Evolutionary conservation across 2,797 vertebrate species (phyloP), one percentile per base, ranked within the genome.

Genomic region (Gila robusta): DNA sequence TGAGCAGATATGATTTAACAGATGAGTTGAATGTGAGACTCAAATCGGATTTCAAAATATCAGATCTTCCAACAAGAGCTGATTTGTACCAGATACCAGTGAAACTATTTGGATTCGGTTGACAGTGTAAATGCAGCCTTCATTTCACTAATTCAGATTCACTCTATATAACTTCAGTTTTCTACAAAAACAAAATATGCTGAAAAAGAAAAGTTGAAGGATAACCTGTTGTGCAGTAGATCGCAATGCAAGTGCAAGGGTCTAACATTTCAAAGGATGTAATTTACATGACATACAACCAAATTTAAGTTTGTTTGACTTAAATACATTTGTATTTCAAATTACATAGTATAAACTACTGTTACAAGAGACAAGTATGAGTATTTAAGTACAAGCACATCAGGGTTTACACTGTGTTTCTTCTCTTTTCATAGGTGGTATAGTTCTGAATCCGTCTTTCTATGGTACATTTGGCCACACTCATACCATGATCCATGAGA

Each of bases 401-500:
- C 14, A 79, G 37, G 14, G 37, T 41, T 79, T 44, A 62, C n/a
- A 28, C 23, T 62, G 35, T 62, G 69, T 72, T 32, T 23, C 1
- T 70, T 10, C 47, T 37, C 49, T 62, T 74, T 81, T 52, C 47
- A 28, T 69, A 97, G 97, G 97, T 59, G 97, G 97, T 49, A 98
- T 99, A 52, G 98, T 99, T 88, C 94, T 99, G 91, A 99, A 99
- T 41, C 98, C 98, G 0, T 98, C 98, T 39, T 99, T 99, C 93
- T 99, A 99, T 0, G 98, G 98, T 0, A 97, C 96, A 32, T 97
- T 97, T 23, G 98, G 98, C 44, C 98, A 99, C 92, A 99, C 98
- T 0, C 97, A 99, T 93, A 99, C 98, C 3, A 99, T 99, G 98
- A 97, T 99, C 92, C 98, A 99, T 2, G 98, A 99, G 89, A 97